Evolutionary conservation across 92 coral and sea anemone genomes (phyloP), one percentile per base, ranked within the genome.

Genomic region (Phymanthus crucifer): DNA sequence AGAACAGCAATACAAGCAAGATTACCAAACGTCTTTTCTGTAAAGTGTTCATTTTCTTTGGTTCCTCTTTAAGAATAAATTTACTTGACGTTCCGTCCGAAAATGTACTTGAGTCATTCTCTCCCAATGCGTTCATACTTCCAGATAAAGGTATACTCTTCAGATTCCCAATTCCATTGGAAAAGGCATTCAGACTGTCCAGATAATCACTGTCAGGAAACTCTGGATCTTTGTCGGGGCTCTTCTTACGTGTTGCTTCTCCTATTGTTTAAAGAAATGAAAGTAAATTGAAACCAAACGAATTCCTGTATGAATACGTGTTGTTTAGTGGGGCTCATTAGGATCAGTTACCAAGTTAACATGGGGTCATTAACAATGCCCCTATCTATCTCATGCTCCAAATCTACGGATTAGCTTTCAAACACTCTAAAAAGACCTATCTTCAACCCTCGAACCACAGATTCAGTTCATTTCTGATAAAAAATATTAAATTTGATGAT

Each of bases 61-160:
- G 37, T 26, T 82, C 86, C 31, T 82, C 86, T 74, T 73, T 82
- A 12, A 82, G 57, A 43, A 82, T 74, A 34, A 69, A 82, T 31
- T 73, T 73, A 10, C 72, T 75, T 29, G 50, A 61, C 34, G 75
- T 24, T 7, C 71, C 56, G 37, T 65, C 68, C 35, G 32, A 38
- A 27, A 74, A 36, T 38, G 80, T 5, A 32, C 26, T 7, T 54
- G 64, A 54, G 14, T 43, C 27, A 27, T 57, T 65, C 46, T 64
- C 72, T 12, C 72, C 81, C 72, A 77, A 45, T 16, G 57, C 81
- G 36, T 77, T 37, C 81, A 77, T 77, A 40, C 81, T 77, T 77
- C 81, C 81, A 34, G 81, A 77, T 10, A 58, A 70, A 65, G 58
- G 35, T 16, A 38, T 29, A 21, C n/a, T 52, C 17, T 24, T 77